Conservation (phyloP, 2,888 invertebrate species). For the Polietes domitor region DNA sequence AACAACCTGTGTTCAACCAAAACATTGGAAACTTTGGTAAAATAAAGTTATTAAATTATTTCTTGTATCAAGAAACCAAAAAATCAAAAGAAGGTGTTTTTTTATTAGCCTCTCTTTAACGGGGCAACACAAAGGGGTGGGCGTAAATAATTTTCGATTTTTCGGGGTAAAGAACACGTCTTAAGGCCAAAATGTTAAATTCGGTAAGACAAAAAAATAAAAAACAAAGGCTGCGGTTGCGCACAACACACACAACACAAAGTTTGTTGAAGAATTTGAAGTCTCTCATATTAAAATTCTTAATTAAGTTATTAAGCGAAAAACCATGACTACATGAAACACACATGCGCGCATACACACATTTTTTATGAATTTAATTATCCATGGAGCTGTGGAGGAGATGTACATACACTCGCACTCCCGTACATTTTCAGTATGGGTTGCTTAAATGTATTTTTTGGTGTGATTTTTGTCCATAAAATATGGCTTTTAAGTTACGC, state of each 20-base stretch:
- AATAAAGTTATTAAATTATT: constrained; percentile 29
- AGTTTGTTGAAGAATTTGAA: constrained; percentile 1
- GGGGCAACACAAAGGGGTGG: constrained; percentile 43
- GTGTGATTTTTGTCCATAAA: constrained; percentile 55
- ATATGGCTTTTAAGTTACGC: constrained; percentile 62
- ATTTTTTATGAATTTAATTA: constrained; percentile 37
- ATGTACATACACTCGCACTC: too few relatives aligned
- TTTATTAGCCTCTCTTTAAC: constrained; percentile 18
- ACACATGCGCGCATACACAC: neutral
- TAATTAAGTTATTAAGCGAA: constrained; percentile 40
- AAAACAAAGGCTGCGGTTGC: constrained; percentile 5
- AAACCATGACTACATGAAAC: constrained; percentile 4
- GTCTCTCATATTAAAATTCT: constrained; percentile 33
- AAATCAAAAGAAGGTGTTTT: constrained; percentile 11
- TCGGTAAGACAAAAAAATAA: too few relatives aligned
- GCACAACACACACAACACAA: constrained; percentile 13
- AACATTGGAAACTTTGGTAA: neutral
- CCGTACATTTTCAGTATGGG: neutral
- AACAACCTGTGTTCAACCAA: neutral
- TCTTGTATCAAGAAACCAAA: neutral
- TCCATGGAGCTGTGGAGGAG: neutral
- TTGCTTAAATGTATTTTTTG: constrained; percentile 21
- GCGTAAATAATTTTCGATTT: constrained; percentile 58
- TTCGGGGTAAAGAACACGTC: constrained; percentile 44
- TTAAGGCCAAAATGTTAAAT: constrained; percentile 50